phyloP scores from a whole-genome alignment of 1,140 invertebrate genomes.

The Protaetia brevitarsis region DNA sequence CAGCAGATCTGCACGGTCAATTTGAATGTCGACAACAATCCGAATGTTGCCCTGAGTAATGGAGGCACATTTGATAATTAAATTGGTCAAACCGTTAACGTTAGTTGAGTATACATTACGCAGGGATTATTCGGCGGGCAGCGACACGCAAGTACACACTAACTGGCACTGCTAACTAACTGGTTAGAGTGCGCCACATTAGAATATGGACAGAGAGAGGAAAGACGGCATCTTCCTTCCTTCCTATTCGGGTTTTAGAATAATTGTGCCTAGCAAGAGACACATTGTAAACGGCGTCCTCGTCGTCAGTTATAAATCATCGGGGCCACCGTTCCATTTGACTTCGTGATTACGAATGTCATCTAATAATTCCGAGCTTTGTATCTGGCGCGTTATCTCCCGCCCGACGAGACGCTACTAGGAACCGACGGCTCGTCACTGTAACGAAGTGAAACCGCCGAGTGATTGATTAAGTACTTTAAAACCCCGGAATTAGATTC shows the following conservation, averaged over 20 bases:
- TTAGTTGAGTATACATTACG: background rate
- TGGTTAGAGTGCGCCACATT: no score
- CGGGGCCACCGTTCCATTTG: conserved; percentile 36
- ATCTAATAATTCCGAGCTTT: conserved; percentile 38
- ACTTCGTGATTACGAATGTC: conserved; percentile 42
- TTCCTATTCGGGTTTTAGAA: conserved; percentile 27
- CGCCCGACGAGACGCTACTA: background rate
- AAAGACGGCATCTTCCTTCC: background rate
- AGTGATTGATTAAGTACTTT: conserved; percentile 44
- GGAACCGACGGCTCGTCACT: background rate
- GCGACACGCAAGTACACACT: no score
- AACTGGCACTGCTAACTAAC: no score
- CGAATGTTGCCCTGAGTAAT: conserved; percentile 35
- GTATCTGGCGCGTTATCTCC: background rate
- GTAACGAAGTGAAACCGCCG: conserved; percentile 25
- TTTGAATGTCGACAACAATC: conserved; percentile 38
- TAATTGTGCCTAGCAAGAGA: conserved; percentile 35
- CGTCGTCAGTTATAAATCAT: conserved; percentile 37
- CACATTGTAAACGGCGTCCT: conserved; percentile 36
- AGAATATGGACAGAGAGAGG: background rate
- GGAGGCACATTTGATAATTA: conserved; percentile 41
- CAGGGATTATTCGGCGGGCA: no score
- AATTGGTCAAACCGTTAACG: conserved; percentile 34
- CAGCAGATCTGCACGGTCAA: conserved; percentile 39
- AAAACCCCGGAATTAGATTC: conserved; percentile 42